phyloP scores from a whole-genome alignment of 2,888 invertebrate species.

The Dynastes maya region DNA sequence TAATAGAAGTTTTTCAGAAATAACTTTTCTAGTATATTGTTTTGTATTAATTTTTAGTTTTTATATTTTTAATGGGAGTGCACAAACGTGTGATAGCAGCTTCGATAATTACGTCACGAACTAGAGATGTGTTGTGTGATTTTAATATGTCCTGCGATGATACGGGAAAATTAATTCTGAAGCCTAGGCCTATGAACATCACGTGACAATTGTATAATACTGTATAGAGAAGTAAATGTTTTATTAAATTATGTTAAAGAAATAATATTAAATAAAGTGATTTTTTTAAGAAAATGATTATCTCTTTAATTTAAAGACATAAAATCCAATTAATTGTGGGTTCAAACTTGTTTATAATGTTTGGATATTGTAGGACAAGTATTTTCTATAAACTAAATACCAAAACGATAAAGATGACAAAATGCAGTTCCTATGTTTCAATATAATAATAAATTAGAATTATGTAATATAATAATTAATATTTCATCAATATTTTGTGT shows the following conservation, averaged over 20 bases:
- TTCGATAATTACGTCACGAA: conserved; percentile 94
- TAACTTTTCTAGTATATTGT: conserved; percentile 5
- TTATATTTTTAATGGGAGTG: conserved; percentile 92
- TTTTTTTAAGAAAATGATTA: conserved; percentile 26
- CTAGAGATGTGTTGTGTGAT: conserved; percentile 90
- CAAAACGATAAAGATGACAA: too few species aligned
- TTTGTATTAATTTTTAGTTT: conserved; percentile 72
- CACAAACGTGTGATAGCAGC: conserved; percentile 98
- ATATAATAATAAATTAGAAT: too few species aligned
- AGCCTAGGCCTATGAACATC: conserved; percentile 82
- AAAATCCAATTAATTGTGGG: too few species aligned
- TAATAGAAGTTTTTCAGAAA: not conserved
- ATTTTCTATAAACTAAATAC: too few species aligned
- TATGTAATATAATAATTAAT: too few species aligned
- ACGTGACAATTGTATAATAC: conserved; percentile 63
- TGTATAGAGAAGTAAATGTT: conserved; percentile 46
- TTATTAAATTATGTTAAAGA: conserved; percentile 44
- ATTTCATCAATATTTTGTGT: too few species aligned
- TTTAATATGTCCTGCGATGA: conserved; percentile 99
- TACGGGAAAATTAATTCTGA: conserved; percentile 94
- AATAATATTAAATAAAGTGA: conserved; percentile 41
- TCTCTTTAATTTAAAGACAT: not conserved
- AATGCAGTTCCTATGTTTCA: too few species aligned
- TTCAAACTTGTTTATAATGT: too few species aligned
- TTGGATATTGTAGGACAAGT: too few species aligned